Evolutionary conservation across 2,888 invertebrate species (phyloP).

Genomic region (Apoderus coryli): DNA sequence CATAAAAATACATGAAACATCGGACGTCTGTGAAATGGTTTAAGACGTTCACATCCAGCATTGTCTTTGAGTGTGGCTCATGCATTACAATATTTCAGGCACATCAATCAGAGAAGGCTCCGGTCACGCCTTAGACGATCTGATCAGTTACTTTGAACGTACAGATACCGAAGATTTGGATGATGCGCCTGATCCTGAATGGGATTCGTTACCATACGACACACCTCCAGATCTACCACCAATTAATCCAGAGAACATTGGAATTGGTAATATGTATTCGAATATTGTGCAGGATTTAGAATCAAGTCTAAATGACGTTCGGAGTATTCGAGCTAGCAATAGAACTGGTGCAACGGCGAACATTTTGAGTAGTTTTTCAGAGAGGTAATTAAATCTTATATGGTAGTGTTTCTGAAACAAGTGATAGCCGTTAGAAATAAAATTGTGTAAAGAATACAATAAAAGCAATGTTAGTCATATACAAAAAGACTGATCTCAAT

Average conservation of each 20-base stretch:
- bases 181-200: slow-evolving; percentile 11
- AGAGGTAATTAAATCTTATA: too few relatives aligned
- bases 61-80: too few relatives aligned
- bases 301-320: slow-evolving; percentile 27
- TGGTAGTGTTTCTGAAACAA: too few relatives aligned
- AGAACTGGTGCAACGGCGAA: slow-evolving; percentile 28
- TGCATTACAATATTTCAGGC: slow-evolving; percentile 1
- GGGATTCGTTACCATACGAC: slow-evolving; percentile 22
- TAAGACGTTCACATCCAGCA: too few relatives aligned
- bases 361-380: slow-evolving; percentile 30
- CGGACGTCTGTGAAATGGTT: too few relatives aligned
- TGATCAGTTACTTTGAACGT: slow-evolving; percentile 30
- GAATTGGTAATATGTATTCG: slow-evolving; percentile 29
- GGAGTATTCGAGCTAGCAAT: slow-evolving; percentile 25
- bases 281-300: slow-evolving; percentile 31
- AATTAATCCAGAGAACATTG: slow-evolving; percentile 25
- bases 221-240: slow-evolving; percentile 19
- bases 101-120: too few relatives aligned
- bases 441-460: too few relatives aligned
- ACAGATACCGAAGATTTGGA: slow-evolving; percentile 26
- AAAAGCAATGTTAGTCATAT: too few relatives aligned
- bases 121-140: slow-evolving; percentile 25
- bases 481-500: too few relatives aligned
- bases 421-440: too few relatives aligned
- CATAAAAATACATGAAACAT: too few relatives aligned